A percentile compares a stretch with the other conserved stretches of the same genome.
Conservation (phyloP, 2,113 vertebrate species). For the Ciconia maguari region DNA sequence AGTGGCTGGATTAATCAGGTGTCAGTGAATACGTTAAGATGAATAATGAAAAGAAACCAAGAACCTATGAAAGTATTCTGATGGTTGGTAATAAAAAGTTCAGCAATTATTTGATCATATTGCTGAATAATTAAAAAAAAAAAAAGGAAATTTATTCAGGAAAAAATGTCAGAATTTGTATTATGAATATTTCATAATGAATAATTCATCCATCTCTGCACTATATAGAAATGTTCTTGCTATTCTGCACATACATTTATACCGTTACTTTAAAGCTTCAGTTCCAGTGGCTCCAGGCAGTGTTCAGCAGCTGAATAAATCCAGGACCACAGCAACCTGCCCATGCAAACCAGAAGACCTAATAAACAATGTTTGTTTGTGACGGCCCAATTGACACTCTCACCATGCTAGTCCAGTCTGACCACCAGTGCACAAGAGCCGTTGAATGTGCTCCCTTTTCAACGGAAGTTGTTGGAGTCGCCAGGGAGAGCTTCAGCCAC, state of each 20-base stretch:
- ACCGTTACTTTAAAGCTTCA: conserved; percentile 28
- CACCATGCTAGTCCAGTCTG: neutral
- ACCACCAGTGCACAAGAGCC: neutral
- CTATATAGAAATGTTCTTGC: conserved; percentile 54
- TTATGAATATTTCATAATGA: conserved; percentile 66
- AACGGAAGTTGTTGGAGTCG: fast-evolving
- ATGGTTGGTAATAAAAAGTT: conserved; percentile 12
- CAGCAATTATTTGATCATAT: conserved; percentile 18
- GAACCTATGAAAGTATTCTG: neutral
- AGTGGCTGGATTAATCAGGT: neutral
- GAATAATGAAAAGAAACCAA: neutral
- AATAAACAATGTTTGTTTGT: neutral
- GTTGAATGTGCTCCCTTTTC: neutral
- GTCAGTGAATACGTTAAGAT: neutral
- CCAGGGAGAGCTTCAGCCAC: neutral
- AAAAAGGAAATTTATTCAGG: conserved; percentile 31
- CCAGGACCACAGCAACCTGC: neutral
- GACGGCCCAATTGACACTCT: neutral
- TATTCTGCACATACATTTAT: conserved; percentile 42
- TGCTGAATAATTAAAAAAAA: conserved; percentile 42
- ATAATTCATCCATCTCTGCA: conserved; percentile 48
- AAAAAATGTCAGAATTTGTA: conserved; percentile 35
- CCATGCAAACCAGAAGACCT: neutral
- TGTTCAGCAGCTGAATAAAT: conserved; percentile 48
- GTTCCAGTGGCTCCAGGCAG: conserved; percentile 39